phyloP scores from a whole-genome alignment of 2,113 vertebrate species.

The Dicaeum eximium region DNA sequence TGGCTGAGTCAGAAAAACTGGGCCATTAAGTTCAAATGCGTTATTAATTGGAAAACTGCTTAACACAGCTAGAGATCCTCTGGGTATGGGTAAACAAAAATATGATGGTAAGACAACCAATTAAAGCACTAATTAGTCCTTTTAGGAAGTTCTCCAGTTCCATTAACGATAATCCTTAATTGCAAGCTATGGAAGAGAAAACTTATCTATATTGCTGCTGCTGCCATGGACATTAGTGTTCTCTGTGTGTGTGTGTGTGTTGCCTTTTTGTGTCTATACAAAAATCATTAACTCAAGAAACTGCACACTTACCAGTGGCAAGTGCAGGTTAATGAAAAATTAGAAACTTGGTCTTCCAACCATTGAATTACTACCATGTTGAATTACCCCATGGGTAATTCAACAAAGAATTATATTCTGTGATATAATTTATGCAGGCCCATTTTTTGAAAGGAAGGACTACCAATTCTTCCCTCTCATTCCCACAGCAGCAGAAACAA shows the following conservation, averaged over 20 bases:
- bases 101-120: neutral
- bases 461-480: neutral
- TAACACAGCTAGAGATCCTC: slow-evolving; percentile 12
- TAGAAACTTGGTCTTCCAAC: neutral
- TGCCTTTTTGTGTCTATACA: neutral
- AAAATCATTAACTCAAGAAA: neutral
- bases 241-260: neutral
- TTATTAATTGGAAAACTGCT: slow-evolving; percentile 42
- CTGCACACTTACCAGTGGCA: neutral
- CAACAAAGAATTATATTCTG: neutral
- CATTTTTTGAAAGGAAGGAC: neutral
- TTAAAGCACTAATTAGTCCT: slow-evolving; percentile 15
- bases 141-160: neutral
- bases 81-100: slow-evolving; percentile 13
- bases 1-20: slow-evolving; percentile 26
- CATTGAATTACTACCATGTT: no score
- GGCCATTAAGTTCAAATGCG: neutral
- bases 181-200: neutral
- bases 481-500: neutral
- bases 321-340: neutral
- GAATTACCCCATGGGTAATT: neutral
- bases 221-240: neutral
- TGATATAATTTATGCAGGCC: neutral
- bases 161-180: neutral
- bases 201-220: neutral